These are phyloP conservation scores for Acholoe squamosa DNA, from an alignment of 2,888 invertebrate genomes.

Conservation along the genomic window DNA sequence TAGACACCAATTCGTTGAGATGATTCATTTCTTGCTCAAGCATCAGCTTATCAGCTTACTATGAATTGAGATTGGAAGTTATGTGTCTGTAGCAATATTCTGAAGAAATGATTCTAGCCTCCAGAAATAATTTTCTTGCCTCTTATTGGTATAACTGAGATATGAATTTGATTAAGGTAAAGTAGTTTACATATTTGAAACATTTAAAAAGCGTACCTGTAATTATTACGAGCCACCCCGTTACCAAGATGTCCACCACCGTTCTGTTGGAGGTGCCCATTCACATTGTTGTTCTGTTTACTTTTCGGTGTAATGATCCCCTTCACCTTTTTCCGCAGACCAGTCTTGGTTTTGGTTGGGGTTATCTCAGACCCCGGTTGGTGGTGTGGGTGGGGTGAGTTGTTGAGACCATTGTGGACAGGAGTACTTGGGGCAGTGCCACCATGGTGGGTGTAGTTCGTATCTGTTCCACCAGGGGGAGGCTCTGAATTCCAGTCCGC, in stretches of 20 bases:
- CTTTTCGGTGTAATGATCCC: slow-evolving; percentile 32
- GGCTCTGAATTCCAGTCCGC: slow-evolving; percentile 54
- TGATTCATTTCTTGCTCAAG: too few relatives aligned
- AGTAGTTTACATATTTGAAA: too few relatives aligned
- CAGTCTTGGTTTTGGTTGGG: slow-evolving; percentile 63
- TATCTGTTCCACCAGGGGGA: slow-evolving; percentile 40
- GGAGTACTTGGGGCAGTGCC: background rate
- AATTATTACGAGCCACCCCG: slow-evolving; percentile 36
- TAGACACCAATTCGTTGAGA: too few relatives aligned
- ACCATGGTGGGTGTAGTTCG: slow-evolving; percentile 16
- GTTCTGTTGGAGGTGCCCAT: background rate
- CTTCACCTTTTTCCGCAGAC: slow-evolving; percentile 68
- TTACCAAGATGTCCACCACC: background rate
- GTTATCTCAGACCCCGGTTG: background rate
- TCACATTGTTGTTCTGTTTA: slow-evolving; percentile 42
- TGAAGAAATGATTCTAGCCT: too few relatives aligned
- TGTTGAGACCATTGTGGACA: background rate
- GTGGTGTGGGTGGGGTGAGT: background rate
- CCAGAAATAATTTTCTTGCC: too few relatives aligned
- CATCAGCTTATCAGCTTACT: background rate
- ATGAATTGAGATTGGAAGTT: too few relatives aligned
- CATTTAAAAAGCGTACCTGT: too few relatives aligned
- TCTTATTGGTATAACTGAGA: too few relatives aligned
- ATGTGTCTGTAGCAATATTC: too few relatives aligned
- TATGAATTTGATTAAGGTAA: too few relatives aligned